Evolutionary conservation across 1,140 invertebrate species (phyloP).

Genomic region (Zaprionus capensis): DNA sequence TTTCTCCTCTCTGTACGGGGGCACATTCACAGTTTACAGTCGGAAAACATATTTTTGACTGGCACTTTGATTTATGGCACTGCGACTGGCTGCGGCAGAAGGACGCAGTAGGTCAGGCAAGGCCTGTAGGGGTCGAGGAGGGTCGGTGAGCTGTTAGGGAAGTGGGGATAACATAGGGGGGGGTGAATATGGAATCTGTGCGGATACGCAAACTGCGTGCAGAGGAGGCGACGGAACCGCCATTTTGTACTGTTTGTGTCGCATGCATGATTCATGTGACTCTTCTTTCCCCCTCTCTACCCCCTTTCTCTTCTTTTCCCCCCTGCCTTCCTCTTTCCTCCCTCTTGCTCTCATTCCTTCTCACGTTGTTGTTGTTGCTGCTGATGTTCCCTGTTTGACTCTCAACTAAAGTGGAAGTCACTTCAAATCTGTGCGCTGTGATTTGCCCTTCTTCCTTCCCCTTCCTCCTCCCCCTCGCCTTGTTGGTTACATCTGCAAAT

Average conservation of each 20-base stretch:
- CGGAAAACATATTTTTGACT: conserved; percentile 79
- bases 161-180: background rate
- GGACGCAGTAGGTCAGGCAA: background rate
- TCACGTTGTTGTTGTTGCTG: conserved; percentile 7
- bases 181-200: background rate
- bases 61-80: conserved; percentile 74
- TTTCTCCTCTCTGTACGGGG: background rate
- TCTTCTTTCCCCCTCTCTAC: background rate
- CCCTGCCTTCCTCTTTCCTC: conserved; percentile 11
- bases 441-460: conserved; percentile 46
- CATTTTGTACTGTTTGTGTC: conserved; percentile 72
- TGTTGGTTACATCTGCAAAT: conserved; percentile 69
- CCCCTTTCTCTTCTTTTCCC: conserved; percentile 7
- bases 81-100: conserved; percentile 23
- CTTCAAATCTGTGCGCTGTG: conserved; percentile 71
- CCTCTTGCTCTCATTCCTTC: conserved; percentile 17
- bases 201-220: background rate
- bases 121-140: background rate
- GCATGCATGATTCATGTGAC: conserved; percentile 77
- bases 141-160: background rate
- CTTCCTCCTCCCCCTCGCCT: background rate
- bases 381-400: conserved; percentile 14
- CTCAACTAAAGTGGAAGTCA: conserved; percentile 57
- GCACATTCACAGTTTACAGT: conserved; percentile 27
- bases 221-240: conserved; percentile 8